Conservation (phyloP, 2,888 invertebrate species). For the Cephalotes varians region DNA sequence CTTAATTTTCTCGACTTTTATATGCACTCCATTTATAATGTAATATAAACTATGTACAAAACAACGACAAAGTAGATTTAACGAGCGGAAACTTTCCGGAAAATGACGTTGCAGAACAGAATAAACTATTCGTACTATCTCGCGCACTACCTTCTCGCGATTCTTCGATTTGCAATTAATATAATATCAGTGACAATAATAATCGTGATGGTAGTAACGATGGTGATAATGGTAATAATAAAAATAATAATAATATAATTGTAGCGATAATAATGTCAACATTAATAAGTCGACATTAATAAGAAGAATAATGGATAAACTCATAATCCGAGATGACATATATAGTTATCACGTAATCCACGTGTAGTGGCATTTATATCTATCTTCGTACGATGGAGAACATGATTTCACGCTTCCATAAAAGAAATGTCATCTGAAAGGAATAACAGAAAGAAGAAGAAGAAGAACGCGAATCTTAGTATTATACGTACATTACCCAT, state of each 20-base stretch:
- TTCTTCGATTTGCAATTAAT: constrained; percentile 35
- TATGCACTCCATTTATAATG: constrained; percentile 52
- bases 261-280: constrained; percentile 29
- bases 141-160: constrained; percentile 10
- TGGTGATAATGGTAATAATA: constrained; percentile 46
- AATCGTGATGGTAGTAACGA: constrained; percentile 43
- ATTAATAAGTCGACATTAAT: constrained; percentile 39
- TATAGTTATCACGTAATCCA: constrained; percentile 30
- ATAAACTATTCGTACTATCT: constrained; percentile 7
- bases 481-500: constrained; percentile 68
- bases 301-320: constrained; percentile 37
- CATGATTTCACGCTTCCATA: constrained; percentile 49
- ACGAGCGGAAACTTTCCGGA: constrained; percentile 54
- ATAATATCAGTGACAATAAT: constrained; percentile 39
- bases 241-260: constrained; percentile 41
- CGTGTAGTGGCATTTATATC: not conserved
- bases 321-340: constrained; percentile 30
- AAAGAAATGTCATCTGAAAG: constrained; percentile 33
- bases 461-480: constrained; percentile 59
- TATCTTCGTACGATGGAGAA: constrained; percentile 12
- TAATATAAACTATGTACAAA: constrained; percentile 82
- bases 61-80: constrained; percentile 75
- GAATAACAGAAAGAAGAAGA: constrained; percentile 44
- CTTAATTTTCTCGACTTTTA: constrained; percentile 64
- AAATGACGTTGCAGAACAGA: constrained; percentile 48